phyloP scores from a whole-genome alignment of 2,113 vertebrate species.

The Otocyon megalotis region DNA sequence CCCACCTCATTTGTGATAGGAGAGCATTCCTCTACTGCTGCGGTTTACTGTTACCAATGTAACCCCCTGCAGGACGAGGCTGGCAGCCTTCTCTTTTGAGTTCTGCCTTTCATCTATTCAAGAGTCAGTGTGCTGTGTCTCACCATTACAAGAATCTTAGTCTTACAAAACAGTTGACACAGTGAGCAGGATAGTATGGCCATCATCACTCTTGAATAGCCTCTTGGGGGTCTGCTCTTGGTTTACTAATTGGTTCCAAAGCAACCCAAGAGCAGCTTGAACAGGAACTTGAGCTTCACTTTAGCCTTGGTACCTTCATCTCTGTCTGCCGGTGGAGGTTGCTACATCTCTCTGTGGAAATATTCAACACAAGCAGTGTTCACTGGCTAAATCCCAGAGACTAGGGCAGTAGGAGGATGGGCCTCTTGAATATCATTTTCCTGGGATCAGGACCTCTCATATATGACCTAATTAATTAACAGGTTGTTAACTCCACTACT shows the following conservation, averaged over 20 bases:
- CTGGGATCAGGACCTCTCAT: background rate
- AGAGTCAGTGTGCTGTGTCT: background rate
- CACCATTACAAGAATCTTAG: background rate
- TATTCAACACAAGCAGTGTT: background rate
- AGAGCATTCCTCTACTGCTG: background rate
- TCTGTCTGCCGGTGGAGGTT: background rate
- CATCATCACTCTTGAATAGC: background rate
- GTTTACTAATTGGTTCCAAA: background rate
- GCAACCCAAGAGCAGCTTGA: background rate
- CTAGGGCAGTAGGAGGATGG: background rate
- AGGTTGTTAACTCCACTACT: background rate
- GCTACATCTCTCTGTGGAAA: background rate
- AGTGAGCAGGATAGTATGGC: background rate
- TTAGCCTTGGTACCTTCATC: background rate
- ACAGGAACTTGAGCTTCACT: background rate
- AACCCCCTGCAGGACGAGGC: no score
- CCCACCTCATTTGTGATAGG: background rate
- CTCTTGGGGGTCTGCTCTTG: background rate
- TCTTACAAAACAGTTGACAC: background rate
- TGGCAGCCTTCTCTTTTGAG: background rate
- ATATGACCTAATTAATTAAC: background rate
- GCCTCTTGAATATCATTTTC: background rate
- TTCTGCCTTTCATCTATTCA: background rate
- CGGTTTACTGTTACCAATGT: accelerated
- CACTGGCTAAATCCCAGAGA: background rate